These are phyloP conservation scores for Phrynocephalus guinanensis DNA, from an alignment of 2,797 vertebrate species.

Conservation along the genomic window DNA sequence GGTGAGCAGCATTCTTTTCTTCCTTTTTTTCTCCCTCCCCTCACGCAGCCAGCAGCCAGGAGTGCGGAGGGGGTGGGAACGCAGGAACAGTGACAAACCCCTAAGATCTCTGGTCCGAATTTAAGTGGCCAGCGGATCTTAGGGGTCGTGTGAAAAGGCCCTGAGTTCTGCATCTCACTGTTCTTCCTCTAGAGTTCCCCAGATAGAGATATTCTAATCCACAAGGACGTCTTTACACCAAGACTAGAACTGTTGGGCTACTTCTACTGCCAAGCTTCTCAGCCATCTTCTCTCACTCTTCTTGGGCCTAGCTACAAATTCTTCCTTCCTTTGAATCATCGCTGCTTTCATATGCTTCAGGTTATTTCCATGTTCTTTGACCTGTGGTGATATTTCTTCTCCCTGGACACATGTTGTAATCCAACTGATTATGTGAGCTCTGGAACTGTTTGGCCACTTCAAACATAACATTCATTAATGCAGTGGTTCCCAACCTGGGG, in stretches of 20 bases:
- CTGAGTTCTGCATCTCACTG: constrained; percentile 88
- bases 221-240: constrained; percentile 93
- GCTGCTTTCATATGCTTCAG: background rate
- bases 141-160: too few species aligned
- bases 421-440: background rate
- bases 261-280: constrained; percentile 95
- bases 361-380: background rate
- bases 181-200: constrained; percentile 97
- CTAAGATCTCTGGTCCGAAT: too few species aligned
- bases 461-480: too few species aligned
- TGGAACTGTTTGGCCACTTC: background rate
- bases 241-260: constrained; percentile 86
- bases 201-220: constrained; percentile 92
- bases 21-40: too few species aligned
- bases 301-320: constrained; percentile 91
- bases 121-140: too few species aligned
- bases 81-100: too few species aligned
- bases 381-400: background rate
- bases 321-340: constrained; percentile 71
- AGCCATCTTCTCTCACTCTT: constrained; percentile 93
- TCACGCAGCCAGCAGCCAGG: too few species aligned
- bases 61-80: too few species aligned
- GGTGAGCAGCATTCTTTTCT: too few species aligned
- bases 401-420: background rate
- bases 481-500: too few species aligned